Base-by-base conservation (phyloP, 2,797 vertebrate species). In the Sebastes kiyomatsui region DNA sequence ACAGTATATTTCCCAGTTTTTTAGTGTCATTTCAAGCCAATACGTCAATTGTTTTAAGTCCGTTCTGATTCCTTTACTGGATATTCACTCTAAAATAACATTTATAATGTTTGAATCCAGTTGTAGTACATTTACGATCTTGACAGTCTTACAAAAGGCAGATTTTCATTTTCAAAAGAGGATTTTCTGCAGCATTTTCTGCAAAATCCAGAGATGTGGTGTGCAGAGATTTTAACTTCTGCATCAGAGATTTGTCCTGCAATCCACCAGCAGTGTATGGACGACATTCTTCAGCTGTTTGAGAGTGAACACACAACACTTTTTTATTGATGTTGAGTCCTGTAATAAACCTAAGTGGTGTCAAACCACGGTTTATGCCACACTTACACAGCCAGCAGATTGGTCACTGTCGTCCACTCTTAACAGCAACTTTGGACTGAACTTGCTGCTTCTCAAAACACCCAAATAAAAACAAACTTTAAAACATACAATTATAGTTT, bases 391-490 rank as follows among this genome's bases (percentile, higher is more conserved):
- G 69, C 62, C 35, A 67, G n/a, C 49, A 7, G 18, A 60, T 22
- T 20, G 54, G 80, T 20, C 7, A 2, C 18, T 11, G 61, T 58
- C 2, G 5, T 64, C 22, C 28, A 8, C 38, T 61, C 18, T 32
- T 16, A 22, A 5, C 38, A 22, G 9, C 4, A 5, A 18, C 25
- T 73, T 52, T 64, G 28, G 59, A 27, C 6, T 2, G 0, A 28
- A 55, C 33, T 32, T 11, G 32, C 27, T 22, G 52, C 28, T 54
- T 54, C 42, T 67, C 25, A 27, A 60, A 79, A 35, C 28, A 60
- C 38, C 25, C 69, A 65, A 77, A 66, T 58, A 27, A 79, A 78
- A 66, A 66, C 68, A 74, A 67, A 12, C 27, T 58, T 49, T 49
- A 16, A 30, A 46, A 64, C 27, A 25, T 55, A 7, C 30, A 58